A percentile compares a stretch with the other conserved stretches of the same genome.
Conservation (phyloP, 2,797 vertebrate species). For the Ibycter americanus region DNA sequence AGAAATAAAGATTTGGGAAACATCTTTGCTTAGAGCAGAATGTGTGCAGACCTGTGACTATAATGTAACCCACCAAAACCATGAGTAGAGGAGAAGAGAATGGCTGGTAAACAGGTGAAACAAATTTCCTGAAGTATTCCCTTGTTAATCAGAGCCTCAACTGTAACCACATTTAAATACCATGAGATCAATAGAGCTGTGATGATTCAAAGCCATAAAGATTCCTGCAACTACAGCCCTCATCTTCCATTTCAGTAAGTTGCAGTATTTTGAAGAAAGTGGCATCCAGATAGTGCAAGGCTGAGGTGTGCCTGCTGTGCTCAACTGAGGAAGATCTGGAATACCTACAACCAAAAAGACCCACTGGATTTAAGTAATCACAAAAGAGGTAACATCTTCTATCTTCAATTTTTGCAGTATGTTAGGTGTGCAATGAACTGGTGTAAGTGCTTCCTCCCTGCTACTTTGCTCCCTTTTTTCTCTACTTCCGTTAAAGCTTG, state of each 20-base stretch:
- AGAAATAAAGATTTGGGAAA: background rate
- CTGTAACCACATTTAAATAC: background rate
- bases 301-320: background rate
- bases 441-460: background rate
- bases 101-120: background rate
- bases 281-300: background rate
- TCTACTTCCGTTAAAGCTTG: background rate
- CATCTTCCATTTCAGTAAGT: background rate
- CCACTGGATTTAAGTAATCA: background rate
- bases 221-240: background rate
- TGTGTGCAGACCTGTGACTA: background rate
- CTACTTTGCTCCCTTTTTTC: background rate
- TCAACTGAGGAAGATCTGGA: background rate
- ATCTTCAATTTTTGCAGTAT: background rate
- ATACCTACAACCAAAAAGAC: background rate
- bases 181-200: background rate
- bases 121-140: background rate
- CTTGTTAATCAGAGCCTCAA: background rate
- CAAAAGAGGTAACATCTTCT: background rate
- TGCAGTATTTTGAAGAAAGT: background rate
- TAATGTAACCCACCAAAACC: background rate
- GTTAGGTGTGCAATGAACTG: background rate
- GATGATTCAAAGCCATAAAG: background rate
- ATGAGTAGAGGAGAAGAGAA: background rate
- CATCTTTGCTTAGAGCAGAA: background rate